Percentiles rank a stretch among this genome's conserved stretches.
Conservation (phyloP, 2,113 vertebrate species). For the Planiliza haematocheilus region DNA sequence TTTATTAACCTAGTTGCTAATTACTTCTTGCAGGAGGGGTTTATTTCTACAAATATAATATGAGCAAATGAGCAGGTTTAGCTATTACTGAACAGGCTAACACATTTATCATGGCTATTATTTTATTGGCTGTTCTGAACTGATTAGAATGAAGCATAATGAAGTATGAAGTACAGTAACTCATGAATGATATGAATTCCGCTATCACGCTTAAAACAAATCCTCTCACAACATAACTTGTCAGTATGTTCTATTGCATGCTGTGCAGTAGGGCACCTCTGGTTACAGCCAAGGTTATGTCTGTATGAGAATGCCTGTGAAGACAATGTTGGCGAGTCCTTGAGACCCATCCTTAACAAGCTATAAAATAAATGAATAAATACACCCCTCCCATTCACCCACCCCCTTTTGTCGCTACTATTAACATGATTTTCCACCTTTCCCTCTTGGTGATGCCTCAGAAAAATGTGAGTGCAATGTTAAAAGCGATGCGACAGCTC, state of each 20-base stretch:
- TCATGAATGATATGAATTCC: constrained; percentile 29
- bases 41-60: neutral
- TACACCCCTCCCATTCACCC: constrained; percentile 42
- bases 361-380: constrained; percentile 81
- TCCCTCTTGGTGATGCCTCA: constrained; percentile 60
- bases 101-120: neutral
- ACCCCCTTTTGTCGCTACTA: constrained; percentile 64
- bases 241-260: constrained; percentile 35
- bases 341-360: constrained; percentile 73
- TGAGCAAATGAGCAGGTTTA: neutral
- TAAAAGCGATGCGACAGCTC: constrained; percentile 63
- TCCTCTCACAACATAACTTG: constrained; percentile 24
- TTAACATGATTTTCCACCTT: constrained; percentile 80
- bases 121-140: constrained; percentile 1
- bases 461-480: constrained; percentile 78
- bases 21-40: too few species aligned
- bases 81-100: neutral
- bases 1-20: too few species aligned
- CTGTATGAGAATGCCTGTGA: constrained; percentile 34
- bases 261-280: constrained; percentile 26
- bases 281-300: constrained; percentile 67
- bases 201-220: too few species aligned
- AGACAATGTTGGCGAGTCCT: constrained; percentile 71
- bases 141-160: neutral
- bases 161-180: neutral